A percentile compares a stretch with the other conserved stretches of the same genome.
These are phyloP conservation scores for Spondyliosoma cantharus DNA, from an alignment of 2,797 vertebrate species.

Conservation along the genomic window DNA sequence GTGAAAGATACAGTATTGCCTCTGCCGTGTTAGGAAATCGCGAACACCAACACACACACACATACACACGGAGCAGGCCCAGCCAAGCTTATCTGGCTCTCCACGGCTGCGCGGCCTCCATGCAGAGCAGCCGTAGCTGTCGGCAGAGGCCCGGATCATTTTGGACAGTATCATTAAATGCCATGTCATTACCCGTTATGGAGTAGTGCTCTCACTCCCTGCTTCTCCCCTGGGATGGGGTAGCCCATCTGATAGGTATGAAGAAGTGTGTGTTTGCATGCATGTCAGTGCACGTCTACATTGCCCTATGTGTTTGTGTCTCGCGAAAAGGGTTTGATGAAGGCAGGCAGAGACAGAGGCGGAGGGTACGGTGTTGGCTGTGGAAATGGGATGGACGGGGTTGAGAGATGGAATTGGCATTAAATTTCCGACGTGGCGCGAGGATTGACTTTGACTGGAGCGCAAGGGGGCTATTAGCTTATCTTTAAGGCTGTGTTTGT, in stretches of 20 bases:
- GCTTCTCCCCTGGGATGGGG: conserved; percentile 75
- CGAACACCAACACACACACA: conserved; percentile 35
- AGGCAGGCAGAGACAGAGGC: conserved; percentile 65
- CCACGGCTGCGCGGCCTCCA: conserved; percentile 79
- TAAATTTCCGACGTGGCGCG: conserved; percentile 94
- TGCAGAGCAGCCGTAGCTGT: conserved; percentile 89
- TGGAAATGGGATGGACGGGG: conserved; percentile 76
- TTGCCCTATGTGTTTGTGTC: conserved; percentile 65
- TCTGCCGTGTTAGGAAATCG: conserved; percentile 69
- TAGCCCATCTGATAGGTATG: conserved; percentile 76
- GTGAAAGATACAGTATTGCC: conserved; percentile 89
- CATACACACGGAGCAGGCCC: conserved; percentile 70
- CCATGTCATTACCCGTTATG: conserved; percentile 96
- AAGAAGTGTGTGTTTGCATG: conserved; percentile 72
- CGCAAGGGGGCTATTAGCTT: conserved; percentile 86
- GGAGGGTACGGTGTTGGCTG: conserved; percentile 50
- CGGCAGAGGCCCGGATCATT: conserved; percentile 92
- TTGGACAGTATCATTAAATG: conserved; percentile 99
- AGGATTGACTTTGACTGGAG: conserved; percentile 97
- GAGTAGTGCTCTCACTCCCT: conserved; percentile 89
- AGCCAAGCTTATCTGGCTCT: conserved; percentile 92
- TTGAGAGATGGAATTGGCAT: conserved; percentile 92
- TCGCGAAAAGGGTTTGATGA: conserved; percentile 55
- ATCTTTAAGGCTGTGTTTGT: conserved; percentile 98
- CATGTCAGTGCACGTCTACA: conserved; percentile 56